Conservation (phyloP, 2,797 vertebrate genomes). For the Siniperca obscura region DNA sequence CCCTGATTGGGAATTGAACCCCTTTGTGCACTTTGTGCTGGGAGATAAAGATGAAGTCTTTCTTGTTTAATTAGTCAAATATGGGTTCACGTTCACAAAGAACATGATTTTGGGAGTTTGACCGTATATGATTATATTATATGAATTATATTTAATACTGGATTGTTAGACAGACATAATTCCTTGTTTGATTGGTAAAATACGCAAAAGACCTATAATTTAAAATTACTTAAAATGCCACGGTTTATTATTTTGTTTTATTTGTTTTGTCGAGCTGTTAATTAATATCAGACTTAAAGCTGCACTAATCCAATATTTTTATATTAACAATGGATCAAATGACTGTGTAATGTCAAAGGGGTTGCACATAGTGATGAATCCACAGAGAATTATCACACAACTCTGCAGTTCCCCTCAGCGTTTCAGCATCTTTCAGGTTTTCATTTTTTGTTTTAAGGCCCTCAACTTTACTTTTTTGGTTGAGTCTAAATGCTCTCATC, state of each 20-base stretch:
- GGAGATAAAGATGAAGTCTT: neutral
- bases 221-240: neutral
- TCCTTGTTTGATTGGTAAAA: neutral
- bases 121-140: neutral
- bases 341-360: neutral
- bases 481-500: neutral
- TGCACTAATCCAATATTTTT: neutral
- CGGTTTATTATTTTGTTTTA: neutral
- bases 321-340: neutral
- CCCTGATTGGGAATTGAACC: too few relatives aligned
- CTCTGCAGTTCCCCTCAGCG: neutral
- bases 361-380: neutral
- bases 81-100: neutral
- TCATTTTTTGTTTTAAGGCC: neutral
- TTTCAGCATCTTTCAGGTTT: neutral
- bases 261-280: neutral
- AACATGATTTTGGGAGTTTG: constrained; percentile 5
- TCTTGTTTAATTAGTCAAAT: neutral
- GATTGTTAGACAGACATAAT: neutral
- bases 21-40: neutral
- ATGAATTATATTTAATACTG: neutral
- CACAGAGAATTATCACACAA: neutral
- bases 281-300: neutral
- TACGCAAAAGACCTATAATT: neutral
- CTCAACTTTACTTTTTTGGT: neutral